Evolutionary conservation across 2,113 vertebrate genomes (phyloP).

Genomic region (Verasper variegatus): DNA sequence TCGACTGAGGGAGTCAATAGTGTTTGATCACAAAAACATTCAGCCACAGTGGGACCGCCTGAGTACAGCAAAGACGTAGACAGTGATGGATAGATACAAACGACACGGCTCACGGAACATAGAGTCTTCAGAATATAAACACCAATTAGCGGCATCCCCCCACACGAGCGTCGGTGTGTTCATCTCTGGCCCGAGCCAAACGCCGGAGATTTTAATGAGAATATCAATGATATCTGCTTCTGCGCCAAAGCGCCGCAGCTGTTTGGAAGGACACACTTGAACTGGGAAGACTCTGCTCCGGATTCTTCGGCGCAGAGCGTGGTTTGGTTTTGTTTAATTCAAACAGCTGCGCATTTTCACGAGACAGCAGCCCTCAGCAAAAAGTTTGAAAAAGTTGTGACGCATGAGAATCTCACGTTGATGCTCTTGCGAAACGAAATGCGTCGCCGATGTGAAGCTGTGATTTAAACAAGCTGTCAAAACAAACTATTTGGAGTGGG

Average conservation of each 20-base stretch:
- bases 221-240: constrained; percentile 47
- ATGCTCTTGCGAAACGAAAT: constrained; percentile 19
- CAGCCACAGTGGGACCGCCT: constrained; percentile 62
- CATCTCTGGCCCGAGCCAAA: constrained; percentile 41
- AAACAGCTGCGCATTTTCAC: constrained; percentile 38
- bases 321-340: constrained; percentile 21
- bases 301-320: constrained; percentile 7
- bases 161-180: constrained; percentile 48
- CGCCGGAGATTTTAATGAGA: constrained; percentile 48
- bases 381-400: constrained; percentile 43
- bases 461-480: constrained; percentile 44
- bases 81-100: constrained; percentile 60
- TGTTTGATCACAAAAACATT: constrained; percentile 83
- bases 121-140: constrained; percentile 58
- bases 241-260: constrained; percentile 39
- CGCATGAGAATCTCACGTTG: constrained; percentile 23
- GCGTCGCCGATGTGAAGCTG: not conserved
- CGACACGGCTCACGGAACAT: constrained; percentile 58
- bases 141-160: constrained; percentile 63
- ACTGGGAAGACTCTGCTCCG: constrained; percentile 1
- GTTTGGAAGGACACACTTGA: constrained; percentile 20
- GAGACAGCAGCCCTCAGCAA: not conserved
- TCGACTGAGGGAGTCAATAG: constrained; percentile 81
- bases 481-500: constrained; percentile 11
- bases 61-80: constrained; percentile 50